Evolutionary conservation across 2,888 invertebrate genomes (phyloP).

Genomic region (Drosophila testacea): DNA sequence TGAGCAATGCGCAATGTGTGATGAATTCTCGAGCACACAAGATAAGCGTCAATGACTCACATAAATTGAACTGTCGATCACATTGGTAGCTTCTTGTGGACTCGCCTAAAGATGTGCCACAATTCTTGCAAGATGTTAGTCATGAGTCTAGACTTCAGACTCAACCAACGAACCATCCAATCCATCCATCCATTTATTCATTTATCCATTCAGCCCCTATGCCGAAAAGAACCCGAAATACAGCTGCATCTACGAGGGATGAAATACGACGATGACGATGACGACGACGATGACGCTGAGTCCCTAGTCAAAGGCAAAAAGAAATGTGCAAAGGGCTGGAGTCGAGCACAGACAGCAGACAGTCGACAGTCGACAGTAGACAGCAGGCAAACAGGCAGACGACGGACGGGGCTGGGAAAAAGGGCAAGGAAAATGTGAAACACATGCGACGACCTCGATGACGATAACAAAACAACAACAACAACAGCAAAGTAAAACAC

Average conservation of each 20-base stretch:
- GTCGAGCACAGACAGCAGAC: slow-evolving; percentile 15
- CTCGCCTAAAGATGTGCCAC: slow-evolving; percentile 26
- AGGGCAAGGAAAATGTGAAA: slow-evolving; percentile 79
- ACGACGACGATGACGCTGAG: slow-evolving; percentile 33
- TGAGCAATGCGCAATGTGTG: slow-evolving; percentile 50
- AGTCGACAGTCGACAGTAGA: slow-evolving; percentile 27
- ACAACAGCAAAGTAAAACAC: slow-evolving; percentile 38
- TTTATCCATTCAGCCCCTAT: slow-evolving; percentile 57
- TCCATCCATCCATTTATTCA: background rate
- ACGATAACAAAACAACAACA: slow-evolving; percentile 69
- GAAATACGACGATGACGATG: slow-evolving; percentile 57
- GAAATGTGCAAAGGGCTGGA: slow-evolving; percentile 23
- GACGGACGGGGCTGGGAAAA: slow-evolving; percentile 43
- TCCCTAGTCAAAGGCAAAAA: slow-evolving; percentile 30
- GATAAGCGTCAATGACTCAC: slow-evolving; percentile 54
- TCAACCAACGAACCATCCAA: background rate
- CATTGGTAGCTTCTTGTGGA: slow-evolving; percentile 5
- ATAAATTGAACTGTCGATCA: slow-evolving; percentile 12
- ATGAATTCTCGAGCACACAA: slow-evolving; percentile 28
- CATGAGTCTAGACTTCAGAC: slow-evolving; percentile 52
- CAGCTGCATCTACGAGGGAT: slow-evolving; percentile 73
- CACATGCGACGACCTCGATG: slow-evolving; percentile 79
- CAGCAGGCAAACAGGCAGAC: slow-evolving; percentile 56
- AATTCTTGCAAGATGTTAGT: slow-evolving; percentile 35
- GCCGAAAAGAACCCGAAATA: slow-evolving; percentile 55